Percentiles rank a stretch among this genome's conserved stretches.
phyloP scores from a whole-genome alignment of 1,140 invertebrate species.

The Sarcophaga bullata region DNA sequence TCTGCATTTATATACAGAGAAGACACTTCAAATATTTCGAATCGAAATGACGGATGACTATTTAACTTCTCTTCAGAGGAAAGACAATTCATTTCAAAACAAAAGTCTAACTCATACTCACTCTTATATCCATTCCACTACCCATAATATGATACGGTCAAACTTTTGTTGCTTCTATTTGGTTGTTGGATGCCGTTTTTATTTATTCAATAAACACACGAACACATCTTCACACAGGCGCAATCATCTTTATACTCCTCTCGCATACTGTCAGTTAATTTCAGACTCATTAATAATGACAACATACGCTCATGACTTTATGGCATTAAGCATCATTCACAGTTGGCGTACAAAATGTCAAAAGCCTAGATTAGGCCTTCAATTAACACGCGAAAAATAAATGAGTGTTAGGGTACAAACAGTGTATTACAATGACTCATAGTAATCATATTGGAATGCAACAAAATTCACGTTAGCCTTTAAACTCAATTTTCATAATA shows the following conservation, averaged over 20 bases:
- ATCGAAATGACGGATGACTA: too few species aligned
- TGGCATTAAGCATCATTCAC: too few species aligned
- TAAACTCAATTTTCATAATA: too few species aligned
- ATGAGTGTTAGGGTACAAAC: background rate
- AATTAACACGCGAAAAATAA: background rate
- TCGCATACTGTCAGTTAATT: background rate
- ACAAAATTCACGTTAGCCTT: too few species aligned
- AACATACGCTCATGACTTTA: background rate
- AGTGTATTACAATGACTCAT: background rate
- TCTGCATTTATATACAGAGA: background rate
- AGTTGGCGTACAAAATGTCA: too few species aligned
- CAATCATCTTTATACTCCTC: background rate
- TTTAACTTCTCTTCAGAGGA: too few species aligned
- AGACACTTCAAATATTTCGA: too few species aligned
- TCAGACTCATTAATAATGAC: background rate
- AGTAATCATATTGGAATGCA: too few species aligned
- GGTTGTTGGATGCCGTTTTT: background rate
- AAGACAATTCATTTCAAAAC: background rate
- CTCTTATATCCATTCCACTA: background rate
- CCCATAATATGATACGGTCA: too few species aligned
- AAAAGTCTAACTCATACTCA: background rate
- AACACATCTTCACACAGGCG: background rate
- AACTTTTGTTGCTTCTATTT: background rate
- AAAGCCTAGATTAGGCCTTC: background rate
- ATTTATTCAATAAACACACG: slow-evolving; percentile 5